Conservation (phyloP, 64 coral and sea anemone species). For the Stichodactyla helianthus region DNA sequence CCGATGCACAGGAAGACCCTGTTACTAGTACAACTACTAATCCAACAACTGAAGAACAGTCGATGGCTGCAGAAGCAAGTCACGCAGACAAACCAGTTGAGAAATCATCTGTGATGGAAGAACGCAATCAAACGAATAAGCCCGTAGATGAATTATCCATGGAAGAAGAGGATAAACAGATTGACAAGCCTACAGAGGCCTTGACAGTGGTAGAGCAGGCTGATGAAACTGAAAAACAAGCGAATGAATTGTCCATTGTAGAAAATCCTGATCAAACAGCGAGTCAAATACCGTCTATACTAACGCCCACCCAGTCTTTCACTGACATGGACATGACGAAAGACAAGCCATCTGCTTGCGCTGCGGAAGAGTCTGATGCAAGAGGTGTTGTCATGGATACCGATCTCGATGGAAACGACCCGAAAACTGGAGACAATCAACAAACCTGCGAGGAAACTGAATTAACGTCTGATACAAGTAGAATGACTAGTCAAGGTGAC, state of each 20-base stretch:
- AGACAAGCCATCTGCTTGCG: neutral
- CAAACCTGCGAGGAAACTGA: neutral
- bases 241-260: too few species aligned
- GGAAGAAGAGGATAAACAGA: neutral
- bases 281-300: neutral
- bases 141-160: neutral
- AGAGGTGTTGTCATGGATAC: neutral
- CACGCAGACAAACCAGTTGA: neutral
- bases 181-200: too few species aligned
- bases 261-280: too few species aligned
- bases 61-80: neutral
- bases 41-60: too few species aligned
- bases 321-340: neutral
- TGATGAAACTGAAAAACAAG: too few species aligned
- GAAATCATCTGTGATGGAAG: neutral
- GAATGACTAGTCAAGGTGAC: neutral
- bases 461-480: neutral
- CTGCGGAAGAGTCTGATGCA: neutral
- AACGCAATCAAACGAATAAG: neutral
- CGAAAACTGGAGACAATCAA: neutral
- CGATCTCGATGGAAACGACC: neutral
- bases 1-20: too few species aligned
- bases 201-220: too few species aligned
- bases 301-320: neutral
- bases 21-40: too few species aligned